These are phyloP conservation scores for Burhinus oedicnemus DNA, from an alignment of 2,113 vertebrate species.

Conservation along the genomic window DNA sequence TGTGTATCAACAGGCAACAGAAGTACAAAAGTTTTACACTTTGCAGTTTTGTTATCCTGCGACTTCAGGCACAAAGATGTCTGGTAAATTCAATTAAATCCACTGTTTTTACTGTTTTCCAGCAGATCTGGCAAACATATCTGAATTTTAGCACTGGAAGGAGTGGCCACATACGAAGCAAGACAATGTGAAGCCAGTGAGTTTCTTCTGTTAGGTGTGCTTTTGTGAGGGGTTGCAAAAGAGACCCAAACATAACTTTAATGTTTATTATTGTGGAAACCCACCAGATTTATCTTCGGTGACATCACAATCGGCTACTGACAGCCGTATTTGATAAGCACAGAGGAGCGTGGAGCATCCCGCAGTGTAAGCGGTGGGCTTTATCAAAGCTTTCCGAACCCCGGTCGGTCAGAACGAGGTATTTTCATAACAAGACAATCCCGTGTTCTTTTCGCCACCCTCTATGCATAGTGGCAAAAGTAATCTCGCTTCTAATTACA, in stretches of 20 bases:
- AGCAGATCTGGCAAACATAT: neutral
- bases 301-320: neutral
- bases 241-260: neutral
- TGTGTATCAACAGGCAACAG: neutral
- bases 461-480: neutral
- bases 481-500: neutral
- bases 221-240: too few relatives aligned
- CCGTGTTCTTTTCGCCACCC: neutral
- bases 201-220: neutral
- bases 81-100: neutral
- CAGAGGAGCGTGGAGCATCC: neutral
- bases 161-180: neutral
- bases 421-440: neutral
- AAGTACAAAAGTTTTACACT: neutral
- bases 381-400: neutral
- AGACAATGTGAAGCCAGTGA: neutral
- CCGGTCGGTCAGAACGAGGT: neutral
- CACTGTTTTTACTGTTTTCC: neutral
- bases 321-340: neutral
- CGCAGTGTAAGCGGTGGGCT: neutral
- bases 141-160: neutral
- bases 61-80: neutral
- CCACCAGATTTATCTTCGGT: neutral
- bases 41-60: neutral
- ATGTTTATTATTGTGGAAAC: neutral